Evolutionary conservation across 2,888 invertebrate species (phyloP), one percentile per base, ranked within the genome.

Genomic region (Drosophila kanekoi): DNA sequence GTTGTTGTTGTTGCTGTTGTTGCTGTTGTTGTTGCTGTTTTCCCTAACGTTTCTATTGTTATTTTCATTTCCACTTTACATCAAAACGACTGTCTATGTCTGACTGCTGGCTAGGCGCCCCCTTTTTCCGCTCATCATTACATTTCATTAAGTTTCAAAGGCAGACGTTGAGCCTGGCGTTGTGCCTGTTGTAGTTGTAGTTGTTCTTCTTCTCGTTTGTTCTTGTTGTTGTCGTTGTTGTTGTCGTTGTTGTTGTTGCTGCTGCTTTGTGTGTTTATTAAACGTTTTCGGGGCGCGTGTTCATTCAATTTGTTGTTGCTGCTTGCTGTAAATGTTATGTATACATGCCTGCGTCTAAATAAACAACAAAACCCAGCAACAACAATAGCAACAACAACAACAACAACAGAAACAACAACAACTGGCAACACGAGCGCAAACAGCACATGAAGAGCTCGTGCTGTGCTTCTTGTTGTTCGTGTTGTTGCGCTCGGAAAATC

Each of bases 281-380:
- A 83, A 85, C 80, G 83, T 89, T 89, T 89, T 87, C 54, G 79
- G 86, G 87, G 89, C 88, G 83, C 86, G 86, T 83, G 72, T 89
- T 89, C 82, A 89, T 89, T 89, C 89, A 89, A 83, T 89, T 89
- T 83, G 87, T 67, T 87, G 87, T 68, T 80, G 61, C 52, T 77
- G 61, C 40, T 33, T 69, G 58, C 43, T 62, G 65, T 68, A 52
- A 87, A 89, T 86, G 83, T 82, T 89, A 77, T 88, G 87, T 88
- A 72, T 84, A 89, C 84, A 89, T 81, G 87, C 87, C 75, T 78
- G 82, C 81, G 62, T 89, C 78, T 87, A 82, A 89, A 82, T 69
- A 79, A 89, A 89, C 66, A 82, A 70, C 81, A 83, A 49, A 47
- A 43, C 38, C 44, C 43, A 77, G 41, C 70, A 82, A 51, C 64